Evolutionary conservation across 1,140 invertebrate species (phyloP), one percentile per base, ranked within the genome.

Genomic region (Stegodyphus mimosarum): DNA sequence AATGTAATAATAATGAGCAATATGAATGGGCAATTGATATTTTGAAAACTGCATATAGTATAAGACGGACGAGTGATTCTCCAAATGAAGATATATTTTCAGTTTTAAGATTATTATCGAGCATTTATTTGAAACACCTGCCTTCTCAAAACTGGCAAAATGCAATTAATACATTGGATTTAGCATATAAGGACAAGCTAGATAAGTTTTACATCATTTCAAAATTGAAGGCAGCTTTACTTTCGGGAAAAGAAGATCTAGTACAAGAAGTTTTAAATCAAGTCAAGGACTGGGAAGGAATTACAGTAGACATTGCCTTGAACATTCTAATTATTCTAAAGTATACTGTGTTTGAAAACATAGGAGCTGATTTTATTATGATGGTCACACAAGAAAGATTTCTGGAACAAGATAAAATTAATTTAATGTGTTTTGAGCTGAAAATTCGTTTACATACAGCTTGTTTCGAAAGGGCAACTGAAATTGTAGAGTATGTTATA

Each of bases 371-470:
- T 13, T 81, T 72, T 63, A 15, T 71, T 5, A 33, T 13, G 13
- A 64, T 60, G 6, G 33, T 51, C 48, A 72, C 13, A 81, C 10
- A 60, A 17, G 63, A 49, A 33, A n/a, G 7, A 6, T 49, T 18
- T 63, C n/a, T 17, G n/a, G 2, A 2, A 2, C 6, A 5, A 6
- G 69, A 81, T 7, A 81, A 81, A 63, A 17, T 81, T 6, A 11
- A 17, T 50, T 13, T 81, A 10, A 72, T 72, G 7, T 72, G 50
- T 0, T n/a, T 72, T 2, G 78, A 81, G 72, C 15, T 81, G 5
- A 13, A 60, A 55, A 50, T 81, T 11, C 18, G 18, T 52, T 72
- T 81, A 5, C 33, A 33, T 33, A 63, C 33, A 50, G 17, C 6
- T 6, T n/a, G 17, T 50, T 15, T 15, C 55, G 15, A 15, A 60